Conservation (phyloP, 2,797 vertebrate species). For the Manis pentadactyla region DNA sequence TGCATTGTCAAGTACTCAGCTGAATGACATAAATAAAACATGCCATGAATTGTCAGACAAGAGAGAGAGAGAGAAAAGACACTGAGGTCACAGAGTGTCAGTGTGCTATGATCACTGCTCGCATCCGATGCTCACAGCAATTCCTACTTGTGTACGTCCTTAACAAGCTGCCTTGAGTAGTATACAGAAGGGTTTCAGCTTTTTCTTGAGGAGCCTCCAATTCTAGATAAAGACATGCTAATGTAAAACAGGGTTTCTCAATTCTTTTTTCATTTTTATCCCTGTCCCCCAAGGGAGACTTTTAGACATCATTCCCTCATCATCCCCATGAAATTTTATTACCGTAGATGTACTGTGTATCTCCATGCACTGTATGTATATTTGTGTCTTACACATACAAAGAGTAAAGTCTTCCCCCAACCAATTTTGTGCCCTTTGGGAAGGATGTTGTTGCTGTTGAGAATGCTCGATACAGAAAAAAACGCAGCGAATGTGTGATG, state of each 20-base stretch:
- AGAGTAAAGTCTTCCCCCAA: neutral
- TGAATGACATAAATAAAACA: neutral
- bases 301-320: neutral
- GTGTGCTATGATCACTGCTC: neutral
- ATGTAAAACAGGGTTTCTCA: neutral
- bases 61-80: neutral
- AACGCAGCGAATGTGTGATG: too few species aligned
- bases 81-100: neutral
- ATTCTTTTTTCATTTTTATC: neutral
- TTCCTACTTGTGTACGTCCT: neutral
- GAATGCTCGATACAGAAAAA: neutral
- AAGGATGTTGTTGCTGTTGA: neutral
- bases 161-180: neutral
- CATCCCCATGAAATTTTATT: neutral
- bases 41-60: neutral
- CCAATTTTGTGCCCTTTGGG: neutral
- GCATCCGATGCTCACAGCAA: neutral
- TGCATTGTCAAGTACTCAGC: neutral
- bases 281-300: neutral
- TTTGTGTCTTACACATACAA: neutral
- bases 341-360: neutral
- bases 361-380: neutral
- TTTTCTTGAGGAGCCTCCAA: neutral
- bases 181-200: neutral
- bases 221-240: neutral